Base-by-base conservation (phyloP, 1,140 invertebrate species). In the Parapsyche elsis region DNA sequence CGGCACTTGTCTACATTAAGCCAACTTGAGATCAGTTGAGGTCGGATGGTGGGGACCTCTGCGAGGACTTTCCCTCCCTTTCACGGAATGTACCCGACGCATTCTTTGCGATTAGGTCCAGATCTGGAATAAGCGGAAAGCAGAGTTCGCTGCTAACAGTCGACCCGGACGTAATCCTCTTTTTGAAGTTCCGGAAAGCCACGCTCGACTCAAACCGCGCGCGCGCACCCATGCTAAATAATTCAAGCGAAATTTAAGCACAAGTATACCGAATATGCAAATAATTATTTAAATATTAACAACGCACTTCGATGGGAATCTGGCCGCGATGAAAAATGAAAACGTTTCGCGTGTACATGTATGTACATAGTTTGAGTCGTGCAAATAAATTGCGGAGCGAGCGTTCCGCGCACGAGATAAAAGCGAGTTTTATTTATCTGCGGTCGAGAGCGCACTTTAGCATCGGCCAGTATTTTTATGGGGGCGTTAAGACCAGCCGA, bases 371-470 rank as follows among this genome's bases (percentile, higher is more conserved):
- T 38, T 12, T 53, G 49, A 53, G 49, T 16, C 4, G 49, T 53
- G 73, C 45, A 77, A 77, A 81, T 81, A 81, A 78, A 81, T 81
- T 74, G 64, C 45, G 67, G 0, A 45, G 67, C 44, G 30, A 81
- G 21, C 30, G 74, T 71, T 26, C 74, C 80, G 59, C 59, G 21
- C 19, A 24, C 61, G 24, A 78, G 80, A 81, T 81, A 79, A 81
- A 81, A 76, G 67, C 71, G 30, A 77, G 46, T 79, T 81, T 75
- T 81, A 81, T 81, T 81, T 81, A 79, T 81, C 81, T 78, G 46
- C 44, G 61, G 61, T 19, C 61, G 61, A 23, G 21, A 57, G 64
- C 59, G 77, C 81, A 79, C 81, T 81, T 81, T 79, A 79, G 24
- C 74, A 71, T 70, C 59, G 71, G 78, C 57, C n/a, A 78, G 81